These are phyloP conservation scores for Chydorus sphaericus DNA, from an alignment of 2,888 invertebrate genomes.

Conservation along the genomic window DNA sequence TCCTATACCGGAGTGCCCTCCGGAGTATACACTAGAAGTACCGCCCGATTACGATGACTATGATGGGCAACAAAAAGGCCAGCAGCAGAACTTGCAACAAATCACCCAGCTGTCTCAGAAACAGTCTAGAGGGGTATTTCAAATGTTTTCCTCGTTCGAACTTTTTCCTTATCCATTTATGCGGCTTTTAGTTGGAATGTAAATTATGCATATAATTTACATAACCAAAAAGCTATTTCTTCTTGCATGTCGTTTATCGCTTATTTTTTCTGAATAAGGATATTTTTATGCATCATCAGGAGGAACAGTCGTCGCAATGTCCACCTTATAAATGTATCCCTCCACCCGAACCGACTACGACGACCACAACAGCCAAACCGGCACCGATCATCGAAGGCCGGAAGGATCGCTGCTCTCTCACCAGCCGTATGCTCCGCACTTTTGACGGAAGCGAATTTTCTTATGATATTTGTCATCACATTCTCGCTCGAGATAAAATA, in stretches of 20 bases:
- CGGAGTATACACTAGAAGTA: neutral
- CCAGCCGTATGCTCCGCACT: conserved; percentile 58
- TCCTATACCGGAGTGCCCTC: conserved; percentile 17
- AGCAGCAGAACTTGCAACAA: neutral
- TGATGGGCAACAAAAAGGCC: neutral
- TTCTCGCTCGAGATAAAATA: conserved; percentile 51
- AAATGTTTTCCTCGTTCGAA: too few relatives aligned
- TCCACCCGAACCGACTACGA: conserved; percentile 30
- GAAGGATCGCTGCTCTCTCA: conserved; percentile 52
- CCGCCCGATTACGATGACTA: neutral
- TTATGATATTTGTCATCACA: conserved; percentile 66
- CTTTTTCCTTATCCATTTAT: too few relatives aligned
- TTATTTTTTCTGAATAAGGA: too few relatives aligned
- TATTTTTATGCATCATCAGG: neutral
- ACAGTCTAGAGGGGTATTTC: conserved; percentile 8
- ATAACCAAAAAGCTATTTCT: too few relatives aligned
- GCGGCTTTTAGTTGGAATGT: too few relatives aligned
- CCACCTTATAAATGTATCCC: conserved; percentile 22
- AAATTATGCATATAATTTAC: too few relatives aligned
- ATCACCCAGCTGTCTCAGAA: conserved; percentile 15
- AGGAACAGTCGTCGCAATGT: too few relatives aligned
- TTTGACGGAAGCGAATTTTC: conserved; percentile 66
- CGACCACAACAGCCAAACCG: neutral
- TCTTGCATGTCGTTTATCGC: too few relatives aligned
- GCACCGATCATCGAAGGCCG: conserved; percentile 1